Conservation (phyloP, 2,888 invertebrate species). For the Chrysodeixis includens region DNA sequence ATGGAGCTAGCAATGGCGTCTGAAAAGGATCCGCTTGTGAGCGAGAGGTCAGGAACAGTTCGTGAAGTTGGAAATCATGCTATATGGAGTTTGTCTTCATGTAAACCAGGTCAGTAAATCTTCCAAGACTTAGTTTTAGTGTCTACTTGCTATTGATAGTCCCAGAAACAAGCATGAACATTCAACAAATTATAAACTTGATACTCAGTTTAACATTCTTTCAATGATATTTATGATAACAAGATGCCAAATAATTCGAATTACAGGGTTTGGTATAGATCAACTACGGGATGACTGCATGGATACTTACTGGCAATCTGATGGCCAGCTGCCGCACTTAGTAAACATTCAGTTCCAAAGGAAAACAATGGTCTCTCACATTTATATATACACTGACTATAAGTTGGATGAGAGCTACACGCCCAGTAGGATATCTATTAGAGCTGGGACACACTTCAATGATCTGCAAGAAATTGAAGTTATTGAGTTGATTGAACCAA, state of each 20-base stretch:
- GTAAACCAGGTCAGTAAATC: conserved; percentile 94
- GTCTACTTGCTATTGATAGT: not conserved
- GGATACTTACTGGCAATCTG: conserved; percentile 99
- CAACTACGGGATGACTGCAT: conserved; percentile 98
- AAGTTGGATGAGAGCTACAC: conserved; percentile 99
- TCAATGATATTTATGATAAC: not conserved
- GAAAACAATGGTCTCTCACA: conserved; percentile 98
- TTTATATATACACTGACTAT: conserved; percentile 99
- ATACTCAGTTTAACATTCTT: not conserved
- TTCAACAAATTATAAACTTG: not conserved
- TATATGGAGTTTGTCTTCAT: conserved; percentile 99
- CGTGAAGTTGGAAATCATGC: conserved; percentile 97
- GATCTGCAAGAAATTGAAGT: conserved; percentile 98
- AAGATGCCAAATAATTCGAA: conserved; percentile 11
- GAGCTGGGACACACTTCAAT: conserved; percentile 98
- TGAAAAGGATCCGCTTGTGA: conserved; percentile 85
- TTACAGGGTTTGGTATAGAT: conserved; percentile 98
- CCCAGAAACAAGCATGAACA: not conserved
- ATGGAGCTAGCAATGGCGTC: conserved; percentile 67
- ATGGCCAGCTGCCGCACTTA: conserved; percentile 99
- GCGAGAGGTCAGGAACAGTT: conserved; percentile 85
- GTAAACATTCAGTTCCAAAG: conserved; percentile 98
- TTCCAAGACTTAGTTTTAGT: not conserved
- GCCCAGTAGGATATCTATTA: conserved; percentile 97
- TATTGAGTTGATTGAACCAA: conserved; percentile 97